phyloP scores from a whole-genome alignment of 53 echinoderm and acorn worm genomes.

The Holothuria scabra region DNA sequence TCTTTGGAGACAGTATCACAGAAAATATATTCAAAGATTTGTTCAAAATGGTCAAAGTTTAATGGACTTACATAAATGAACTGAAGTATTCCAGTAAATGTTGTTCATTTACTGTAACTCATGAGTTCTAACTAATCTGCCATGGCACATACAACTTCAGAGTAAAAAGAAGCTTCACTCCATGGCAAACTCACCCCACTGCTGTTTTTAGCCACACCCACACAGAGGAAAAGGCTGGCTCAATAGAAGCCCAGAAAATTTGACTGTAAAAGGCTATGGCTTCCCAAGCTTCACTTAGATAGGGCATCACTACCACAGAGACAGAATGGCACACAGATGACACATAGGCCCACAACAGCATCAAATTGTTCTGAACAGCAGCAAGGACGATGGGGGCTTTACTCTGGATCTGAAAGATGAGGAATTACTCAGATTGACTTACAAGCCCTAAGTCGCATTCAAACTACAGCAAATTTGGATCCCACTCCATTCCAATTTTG shows the following conservation, averaged over 20 bases:
- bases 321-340: neutral
- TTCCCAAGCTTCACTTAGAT: slow-evolving; percentile 25
- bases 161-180: neutral
- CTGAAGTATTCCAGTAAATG: too few species aligned
- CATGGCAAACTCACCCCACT: slow-evolving; percentile 36
- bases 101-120: too few species aligned
- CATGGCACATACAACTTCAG: neutral
- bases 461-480: too few species aligned
- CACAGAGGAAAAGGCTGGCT: slow-evolving; percentile 39
- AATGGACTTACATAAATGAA: too few species aligned
- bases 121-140: too few species aligned
- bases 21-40: too few species aligned
- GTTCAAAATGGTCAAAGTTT: too few species aligned
- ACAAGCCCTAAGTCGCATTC: too few species aligned
- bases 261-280: slow-evolving; percentile 20
- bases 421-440: neutral
- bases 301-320: slow-evolving; percentile 13
- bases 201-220: slow-evolving; percentile 47
- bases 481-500: too few species aligned
- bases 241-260: slow-evolving; percentile 40
- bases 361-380: slow-evolving; percentile 21
- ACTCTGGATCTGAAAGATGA: slow-evolving; percentile 8
- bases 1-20: too few species aligned
- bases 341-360: neutral
- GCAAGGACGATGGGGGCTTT: slow-evolving; percentile 34